Evolutionary conservation across 2,888 invertebrate species (phyloP), one percentile per base, ranked within the genome.

Genomic region (Apamea crenata): DNA sequence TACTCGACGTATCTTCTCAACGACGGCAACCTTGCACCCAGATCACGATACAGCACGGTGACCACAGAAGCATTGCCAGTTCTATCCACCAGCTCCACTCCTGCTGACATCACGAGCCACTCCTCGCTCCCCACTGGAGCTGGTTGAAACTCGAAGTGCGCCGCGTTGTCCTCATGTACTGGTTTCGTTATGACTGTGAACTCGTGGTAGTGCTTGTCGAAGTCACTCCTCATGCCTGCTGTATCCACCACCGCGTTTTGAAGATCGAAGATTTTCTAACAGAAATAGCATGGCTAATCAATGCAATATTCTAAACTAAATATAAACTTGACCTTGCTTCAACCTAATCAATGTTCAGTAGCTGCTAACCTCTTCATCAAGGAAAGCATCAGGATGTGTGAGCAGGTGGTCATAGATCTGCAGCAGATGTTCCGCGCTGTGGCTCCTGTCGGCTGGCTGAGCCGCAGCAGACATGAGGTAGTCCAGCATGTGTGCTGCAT

Each of bases 301-400:
- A n/a, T 66, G 8, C 18, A 29, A 68, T 1, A 16, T 70, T 44
- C 16, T 53, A 1, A 32, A 12, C 5, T 8, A 8, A 21, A 70
- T 50, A 21, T 36, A 16, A 65, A 53, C 14, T 32, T 56, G 12
- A 12, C 4, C 18, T 66, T 36, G 29, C 18, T 63, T 36, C n/a
- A 8, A 21, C 14, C 2, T 25, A n/a, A 69, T 7, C 0, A 40
- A 8, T 7, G 14, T 75, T 70, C n/a, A n/a, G 12, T 47, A 68
- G 47, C 44, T 32, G 92, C 96, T 94, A 93, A 98, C 98, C 97
- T 98, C 97, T 94, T 98, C 98, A 95, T 98, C 98, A 82, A 98
- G 97, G 88, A 98, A 97, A 21, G 98, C 98, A 90, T 97, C 97
- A 56, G 97, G 97, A 88, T 96, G 94, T 82, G 93, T 95, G 68